Evolutionary conservation across 1,140 invertebrate species (phyloP).

Genomic region (Drosophila tani): DNA sequence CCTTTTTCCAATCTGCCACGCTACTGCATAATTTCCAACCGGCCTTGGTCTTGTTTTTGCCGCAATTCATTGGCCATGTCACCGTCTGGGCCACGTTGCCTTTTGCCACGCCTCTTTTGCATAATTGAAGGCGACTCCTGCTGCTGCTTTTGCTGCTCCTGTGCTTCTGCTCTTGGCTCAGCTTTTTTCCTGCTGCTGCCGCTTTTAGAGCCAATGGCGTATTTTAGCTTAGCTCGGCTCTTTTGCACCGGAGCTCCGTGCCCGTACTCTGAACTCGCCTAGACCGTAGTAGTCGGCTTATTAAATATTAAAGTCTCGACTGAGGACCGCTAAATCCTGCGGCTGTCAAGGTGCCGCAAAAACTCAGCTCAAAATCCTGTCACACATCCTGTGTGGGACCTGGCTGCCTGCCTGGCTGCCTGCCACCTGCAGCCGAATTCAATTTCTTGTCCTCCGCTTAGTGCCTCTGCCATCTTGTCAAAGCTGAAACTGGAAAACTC

Average conservation of each 20-base stretch:
- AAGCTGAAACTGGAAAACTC: conserved; percentile 52
- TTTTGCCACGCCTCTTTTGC: conserved; percentile 54
- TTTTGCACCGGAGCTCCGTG: neutral
- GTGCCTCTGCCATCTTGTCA: conserved; percentile 56
- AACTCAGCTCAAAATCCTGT: conserved; percentile 59
- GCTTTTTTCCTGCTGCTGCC: conserved; percentile 2
- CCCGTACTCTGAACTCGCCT: conserved; percentile 23
- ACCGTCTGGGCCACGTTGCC: conserved; percentile 38
- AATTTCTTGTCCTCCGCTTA: conserved; percentile 63
- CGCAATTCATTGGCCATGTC: conserved; percentile 56
- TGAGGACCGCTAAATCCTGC: conserved; percentile 71
- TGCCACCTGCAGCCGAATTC: conserved; percentile 70
- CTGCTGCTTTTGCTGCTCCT: neutral
- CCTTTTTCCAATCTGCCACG: conserved; percentile 24
- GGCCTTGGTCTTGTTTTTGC: conserved; percentile 46
- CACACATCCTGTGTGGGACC: conserved; percentile 57
- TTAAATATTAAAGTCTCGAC: conserved; percentile 74
- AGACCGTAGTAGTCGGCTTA: conserved; percentile 70
- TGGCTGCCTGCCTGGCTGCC: conserved; percentile 5
- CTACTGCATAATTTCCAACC: conserved; percentile 27
- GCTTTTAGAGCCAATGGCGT: conserved; percentile 25
- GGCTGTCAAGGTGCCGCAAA: conserved; percentile 61
- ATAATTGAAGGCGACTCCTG: conserved; percentile 44
- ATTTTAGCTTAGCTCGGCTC: conserved; percentile 37
- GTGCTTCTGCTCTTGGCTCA: conserved; percentile 1